phyloP scores from a whole-genome alignment of 1,140 invertebrate genomes.

The Anoplophora glabripennis region DNA sequence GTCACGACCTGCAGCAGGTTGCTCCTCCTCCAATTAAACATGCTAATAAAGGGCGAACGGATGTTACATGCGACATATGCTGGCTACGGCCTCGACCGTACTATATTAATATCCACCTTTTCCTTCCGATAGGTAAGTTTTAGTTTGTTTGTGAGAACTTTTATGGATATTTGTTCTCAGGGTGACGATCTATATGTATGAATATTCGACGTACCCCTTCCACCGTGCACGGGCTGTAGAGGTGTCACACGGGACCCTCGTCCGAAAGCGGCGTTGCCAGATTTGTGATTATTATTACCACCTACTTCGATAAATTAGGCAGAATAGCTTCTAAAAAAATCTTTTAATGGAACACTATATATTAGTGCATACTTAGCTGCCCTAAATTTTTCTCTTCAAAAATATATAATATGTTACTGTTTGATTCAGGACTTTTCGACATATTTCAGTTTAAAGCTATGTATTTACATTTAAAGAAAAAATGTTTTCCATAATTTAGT shows the following conservation, averaged over 20 bases:
- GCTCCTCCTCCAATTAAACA: too few species aligned
- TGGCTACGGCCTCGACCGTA: background rate
- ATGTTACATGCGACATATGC: constrained; percentile 14
- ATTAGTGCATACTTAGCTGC: too few species aligned
- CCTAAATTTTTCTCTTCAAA: too few species aligned
- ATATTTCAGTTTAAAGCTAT: too few species aligned
- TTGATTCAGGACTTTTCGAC: too few species aligned
- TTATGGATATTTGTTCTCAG: constrained; percentile 15
- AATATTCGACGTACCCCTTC: constrained; percentile 2
- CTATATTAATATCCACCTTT: constrained; percentile 1
- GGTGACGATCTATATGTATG: background rate
- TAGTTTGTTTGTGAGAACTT: constrained; percentile 15
- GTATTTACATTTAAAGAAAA: too few species aligned
- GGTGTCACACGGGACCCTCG: background rate
- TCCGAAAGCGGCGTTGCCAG: background rate
- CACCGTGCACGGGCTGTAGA: background rate
- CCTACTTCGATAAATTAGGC: too few species aligned
- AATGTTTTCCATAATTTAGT: too few species aligned
- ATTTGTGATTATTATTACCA: background rate
- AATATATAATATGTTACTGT: too few species aligned
- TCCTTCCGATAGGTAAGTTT: constrained; percentile 8
- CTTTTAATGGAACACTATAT: too few species aligned
- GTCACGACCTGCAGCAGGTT: too few species aligned
- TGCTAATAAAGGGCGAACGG: constrained; percentile 5
- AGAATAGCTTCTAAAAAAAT: too few species aligned